Evolutionary conservation across 2,797 vertebrate genomes (phyloP).

Genomic region (Smutsia gigantea): DNA sequence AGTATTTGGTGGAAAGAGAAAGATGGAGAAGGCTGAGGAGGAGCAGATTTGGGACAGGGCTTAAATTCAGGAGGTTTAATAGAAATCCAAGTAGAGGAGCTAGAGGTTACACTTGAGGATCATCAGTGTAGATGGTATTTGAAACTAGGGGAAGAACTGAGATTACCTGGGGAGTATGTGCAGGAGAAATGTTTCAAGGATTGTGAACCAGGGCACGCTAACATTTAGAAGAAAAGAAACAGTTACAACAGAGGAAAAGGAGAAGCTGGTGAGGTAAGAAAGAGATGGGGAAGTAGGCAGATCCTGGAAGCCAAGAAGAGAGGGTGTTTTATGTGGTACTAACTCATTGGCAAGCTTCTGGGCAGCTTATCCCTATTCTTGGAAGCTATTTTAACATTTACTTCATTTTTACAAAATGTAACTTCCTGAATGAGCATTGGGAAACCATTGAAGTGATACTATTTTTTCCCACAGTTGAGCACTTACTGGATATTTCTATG

Average conservation of each 20-base stretch:
- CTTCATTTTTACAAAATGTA: constrained; percentile 20
- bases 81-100: neutral
- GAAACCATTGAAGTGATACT: neutral
- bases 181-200: neutral
- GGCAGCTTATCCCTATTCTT: neutral
- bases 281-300: neutral
- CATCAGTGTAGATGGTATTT: neutral
- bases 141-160: neutral
- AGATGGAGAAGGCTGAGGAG: neutral
- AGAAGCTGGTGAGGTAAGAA: neutral
- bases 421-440: neutral
- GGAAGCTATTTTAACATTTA: neutral
- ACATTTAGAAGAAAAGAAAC: neutral
- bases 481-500: neutral
- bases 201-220: neutral
- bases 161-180: neutral
- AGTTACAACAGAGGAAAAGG: neutral
- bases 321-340: neutral
- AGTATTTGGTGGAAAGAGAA: neutral
- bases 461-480: neutral
- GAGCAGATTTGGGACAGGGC: neutral
- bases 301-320: neutral
- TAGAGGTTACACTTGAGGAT: neutral
- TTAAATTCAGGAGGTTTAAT: neutral
- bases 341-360: accelerated